phyloP scores from a whole-genome alignment of 2,888 invertebrate species.

The Sphinx pinastri region DNA sequence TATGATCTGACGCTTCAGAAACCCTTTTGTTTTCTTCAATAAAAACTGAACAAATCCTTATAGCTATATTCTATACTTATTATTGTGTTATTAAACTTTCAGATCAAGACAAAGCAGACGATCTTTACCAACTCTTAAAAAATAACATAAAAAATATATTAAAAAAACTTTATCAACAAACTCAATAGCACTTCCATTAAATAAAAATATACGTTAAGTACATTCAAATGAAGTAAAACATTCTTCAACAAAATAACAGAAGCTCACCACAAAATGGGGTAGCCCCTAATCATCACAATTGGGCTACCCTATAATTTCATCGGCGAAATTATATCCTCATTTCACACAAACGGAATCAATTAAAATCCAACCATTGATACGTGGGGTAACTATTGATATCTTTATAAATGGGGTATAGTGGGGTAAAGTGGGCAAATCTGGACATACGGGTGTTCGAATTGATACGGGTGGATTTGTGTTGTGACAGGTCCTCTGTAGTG shows the following conservation, averaged over 20 bases:
- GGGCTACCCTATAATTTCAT: constrained; percentile 57
- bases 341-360: constrained; percentile 76
- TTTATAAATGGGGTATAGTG: constrained; percentile 78
- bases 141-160: too few species aligned
- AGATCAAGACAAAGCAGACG: too few species aligned
- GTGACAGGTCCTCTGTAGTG: constrained; percentile 66
- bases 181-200: too few species aligned
- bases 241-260: not conserved
- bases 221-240: too few species aligned
- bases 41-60: too few species aligned
- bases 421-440: constrained; percentile 75
- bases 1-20: not conserved
- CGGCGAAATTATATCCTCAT: constrained; percentile 66
- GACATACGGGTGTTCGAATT: constrained; percentile 72
- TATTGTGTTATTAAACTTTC: too few species aligned
- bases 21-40: not conserved
- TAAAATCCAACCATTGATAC: constrained; percentile 65
- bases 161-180: too few species aligned
- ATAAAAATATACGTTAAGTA: too few species aligned
- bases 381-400: constrained; percentile 79
- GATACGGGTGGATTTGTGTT: constrained; percentile 74
- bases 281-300: constrained; percentile 34
- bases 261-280: constrained; percentile 15
- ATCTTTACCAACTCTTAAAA: too few species aligned
- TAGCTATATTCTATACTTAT: too few species aligned